A percentile compares a stretch with the other conserved stretches of the same genome.
Evolutionary conservation across 2,113 vertebrate genomes (phyloP).

Genomic region (Petromus typicus): DNA sequence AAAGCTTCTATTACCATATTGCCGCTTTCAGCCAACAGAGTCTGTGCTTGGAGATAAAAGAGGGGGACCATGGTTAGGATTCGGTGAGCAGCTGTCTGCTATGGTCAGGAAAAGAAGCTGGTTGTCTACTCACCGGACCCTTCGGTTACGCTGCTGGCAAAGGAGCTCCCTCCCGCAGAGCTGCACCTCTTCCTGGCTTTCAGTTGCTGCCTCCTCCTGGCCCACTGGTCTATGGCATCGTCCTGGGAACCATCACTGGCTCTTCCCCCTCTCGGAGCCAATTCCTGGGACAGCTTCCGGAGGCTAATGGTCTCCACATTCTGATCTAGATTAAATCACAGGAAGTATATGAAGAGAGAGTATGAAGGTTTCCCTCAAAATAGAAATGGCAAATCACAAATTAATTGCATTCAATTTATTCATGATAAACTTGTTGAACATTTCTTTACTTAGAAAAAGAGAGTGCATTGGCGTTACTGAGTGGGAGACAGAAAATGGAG

Average conservation of each 20-base stretch:
- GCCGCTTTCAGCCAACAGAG: not conserved
- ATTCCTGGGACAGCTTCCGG: constrained; percentile 83
- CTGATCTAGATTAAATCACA: constrained; percentile 81
- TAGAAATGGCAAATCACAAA: not conserved
- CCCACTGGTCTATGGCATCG: constrained; percentile 89
- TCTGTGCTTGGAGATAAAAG: not conserved
- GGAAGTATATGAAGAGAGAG: constrained; percentile 22
- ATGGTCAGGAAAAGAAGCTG: not conserved
- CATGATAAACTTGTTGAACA: not conserved
- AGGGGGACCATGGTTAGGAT: no score
- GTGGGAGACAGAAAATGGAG: not conserved
- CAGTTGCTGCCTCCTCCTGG: constrained; percentile 91
- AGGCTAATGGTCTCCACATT: constrained; percentile 86
- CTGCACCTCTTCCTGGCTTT: constrained; percentile 91
- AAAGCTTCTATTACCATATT: not conserved
- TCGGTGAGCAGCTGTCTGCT: not conserved
- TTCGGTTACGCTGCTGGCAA: constrained; percentile 92
- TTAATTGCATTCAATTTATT: not conserved
- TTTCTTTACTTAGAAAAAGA: not conserved
- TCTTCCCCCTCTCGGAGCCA: constrained; percentile 83
- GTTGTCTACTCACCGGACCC: constrained; percentile 88
- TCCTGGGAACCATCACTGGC: constrained; percentile 85
- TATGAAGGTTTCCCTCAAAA: not conserved
- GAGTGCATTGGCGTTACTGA: not conserved
- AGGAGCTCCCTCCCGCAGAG: constrained; percentile 90